Evolutionary conservation across 1,140 invertebrate species (phyloP).

Genomic region (Meloidogyne exigua): DNA sequence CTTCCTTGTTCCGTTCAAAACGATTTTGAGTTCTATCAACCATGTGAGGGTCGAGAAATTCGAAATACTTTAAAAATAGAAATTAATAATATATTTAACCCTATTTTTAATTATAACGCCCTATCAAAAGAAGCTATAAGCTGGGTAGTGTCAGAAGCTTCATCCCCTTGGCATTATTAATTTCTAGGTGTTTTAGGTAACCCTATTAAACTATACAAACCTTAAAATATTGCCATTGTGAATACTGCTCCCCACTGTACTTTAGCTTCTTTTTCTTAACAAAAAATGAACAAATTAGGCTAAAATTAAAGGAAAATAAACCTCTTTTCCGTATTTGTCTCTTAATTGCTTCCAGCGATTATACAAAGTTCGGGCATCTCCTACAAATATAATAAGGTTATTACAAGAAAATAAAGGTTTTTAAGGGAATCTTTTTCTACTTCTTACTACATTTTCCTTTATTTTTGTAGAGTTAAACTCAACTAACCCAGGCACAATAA

Average conservation of each 20-base stretch:
- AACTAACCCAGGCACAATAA: no score
- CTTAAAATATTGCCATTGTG: conserved; percentile 41
- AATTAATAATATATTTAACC: neutral
- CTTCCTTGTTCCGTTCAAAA: conserved; percentile 37
- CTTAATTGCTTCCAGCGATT: conserved; percentile 43
- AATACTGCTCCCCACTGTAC: conserved; percentile 34
- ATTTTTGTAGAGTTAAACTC: no score
- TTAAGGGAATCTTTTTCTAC: no score
- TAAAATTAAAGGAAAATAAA: conserved; percentile 9
- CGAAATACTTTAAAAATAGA: conserved; percentile 21
- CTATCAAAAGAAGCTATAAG: no score
- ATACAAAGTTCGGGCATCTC: conserved; percentile 38
- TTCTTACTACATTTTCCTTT: no score
- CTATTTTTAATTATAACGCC: no score
- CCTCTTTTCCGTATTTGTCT: conserved; percentile 43
- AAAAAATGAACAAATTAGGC: no score
- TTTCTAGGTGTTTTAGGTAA: no score
- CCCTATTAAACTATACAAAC: no score
- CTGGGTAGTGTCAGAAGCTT: no score
- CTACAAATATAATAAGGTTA: neutral
- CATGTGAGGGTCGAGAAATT: conserved; percentile 45
- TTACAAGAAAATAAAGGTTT: no score
- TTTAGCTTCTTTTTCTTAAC: conserved; percentile 41
- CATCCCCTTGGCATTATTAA: no score
- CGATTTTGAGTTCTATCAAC: conserved; percentile 40